A percentile compares a stretch with the other conserved stretches of the same genome.
Evolutionary conservation across 2,113 vertebrate genomes (phyloP).

Genomic region (Xiphorhynchus elegans): DNA sequence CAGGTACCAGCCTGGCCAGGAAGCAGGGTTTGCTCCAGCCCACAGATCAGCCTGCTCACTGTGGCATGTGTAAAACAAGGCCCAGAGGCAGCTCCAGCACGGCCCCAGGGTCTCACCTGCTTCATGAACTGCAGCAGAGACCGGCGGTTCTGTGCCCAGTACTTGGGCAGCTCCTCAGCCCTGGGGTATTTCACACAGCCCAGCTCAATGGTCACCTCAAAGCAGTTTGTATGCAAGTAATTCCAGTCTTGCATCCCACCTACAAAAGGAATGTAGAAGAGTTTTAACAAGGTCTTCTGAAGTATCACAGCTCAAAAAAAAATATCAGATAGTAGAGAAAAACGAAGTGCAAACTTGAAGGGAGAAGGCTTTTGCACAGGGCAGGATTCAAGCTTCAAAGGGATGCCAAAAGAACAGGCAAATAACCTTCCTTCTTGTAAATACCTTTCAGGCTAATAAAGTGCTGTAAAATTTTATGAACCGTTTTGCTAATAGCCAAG

Average conservation of each 20-base stretch:
- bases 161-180: slow-evolving; percentile 84
- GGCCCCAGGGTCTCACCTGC: slow-evolving; percentile 77
- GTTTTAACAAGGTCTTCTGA: neutral
- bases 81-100: neutral
- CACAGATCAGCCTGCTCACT: neutral
- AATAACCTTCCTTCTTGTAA: slow-evolving; percentile 3
- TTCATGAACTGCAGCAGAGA: slow-evolving; percentile 92
- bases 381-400: neutral
- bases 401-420: neutral
- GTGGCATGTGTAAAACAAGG: neutral
- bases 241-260: slow-evolving; percentile 99
- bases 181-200: slow-evolving; percentile 92
- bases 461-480: slow-evolving; percentile 24
- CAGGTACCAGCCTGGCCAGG: neutral
- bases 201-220: slow-evolving; percentile 96
- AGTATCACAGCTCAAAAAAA: neutral
- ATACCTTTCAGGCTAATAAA: slow-evolving; percentile 29
- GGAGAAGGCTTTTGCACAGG: neutral
- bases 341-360: neutral
- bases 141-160: slow-evolving; percentile 89
- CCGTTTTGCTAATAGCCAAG: neutral
- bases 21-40: neutral
- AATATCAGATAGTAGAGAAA: neutral
- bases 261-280: slow-evolving; percentile 46
- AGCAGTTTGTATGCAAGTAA: slow-evolving; percentile 96